phyloP scores from a whole-genome alignment of 1,140 invertebrate genomes.

The Dinoponera quadriceps region DNA sequence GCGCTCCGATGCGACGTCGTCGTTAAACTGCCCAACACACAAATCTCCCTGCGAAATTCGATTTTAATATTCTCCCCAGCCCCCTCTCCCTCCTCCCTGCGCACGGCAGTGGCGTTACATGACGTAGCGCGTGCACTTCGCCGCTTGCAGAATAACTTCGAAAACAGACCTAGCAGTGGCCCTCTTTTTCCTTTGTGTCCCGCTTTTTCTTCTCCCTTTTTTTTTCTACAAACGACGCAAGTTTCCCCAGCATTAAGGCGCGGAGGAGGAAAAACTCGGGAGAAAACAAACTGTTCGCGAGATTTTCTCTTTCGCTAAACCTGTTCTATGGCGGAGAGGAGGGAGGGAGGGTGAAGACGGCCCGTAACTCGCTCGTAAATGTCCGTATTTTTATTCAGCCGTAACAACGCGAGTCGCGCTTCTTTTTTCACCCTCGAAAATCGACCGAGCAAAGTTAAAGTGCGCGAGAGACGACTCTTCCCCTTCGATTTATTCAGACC shows the following conservation, averaged over 20 bases:
- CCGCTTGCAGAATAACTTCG: neutral
- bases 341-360: neutral
- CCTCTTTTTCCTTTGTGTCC: no score
- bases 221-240: neutral
- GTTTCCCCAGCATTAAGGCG: neutral
- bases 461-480: neutral
- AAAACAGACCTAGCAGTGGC: neutral
- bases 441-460: conserved; percentile 38
- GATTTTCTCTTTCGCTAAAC: conserved; percentile 25
- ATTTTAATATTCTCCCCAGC: no score
- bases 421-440: conserved; percentile 52
- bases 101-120: no score
- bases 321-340: conserved; percentile 11
- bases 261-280: neutral
- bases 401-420: conserved; percentile 37
- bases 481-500: neutral
- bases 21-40: no score
- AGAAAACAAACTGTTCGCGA: conserved; percentile 27
- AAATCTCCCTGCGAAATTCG: no score
- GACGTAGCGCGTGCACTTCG: no score
- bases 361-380: conserved; percentile 45
- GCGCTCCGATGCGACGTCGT: no score
- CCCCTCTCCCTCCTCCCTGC: no score
- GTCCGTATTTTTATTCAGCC: conserved; percentile 55
- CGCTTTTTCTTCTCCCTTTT: no score